Evolutionary conservation across 2,797 vertebrate genomes (phyloP).

Genomic region (Malacoctenus gilli): DNA sequence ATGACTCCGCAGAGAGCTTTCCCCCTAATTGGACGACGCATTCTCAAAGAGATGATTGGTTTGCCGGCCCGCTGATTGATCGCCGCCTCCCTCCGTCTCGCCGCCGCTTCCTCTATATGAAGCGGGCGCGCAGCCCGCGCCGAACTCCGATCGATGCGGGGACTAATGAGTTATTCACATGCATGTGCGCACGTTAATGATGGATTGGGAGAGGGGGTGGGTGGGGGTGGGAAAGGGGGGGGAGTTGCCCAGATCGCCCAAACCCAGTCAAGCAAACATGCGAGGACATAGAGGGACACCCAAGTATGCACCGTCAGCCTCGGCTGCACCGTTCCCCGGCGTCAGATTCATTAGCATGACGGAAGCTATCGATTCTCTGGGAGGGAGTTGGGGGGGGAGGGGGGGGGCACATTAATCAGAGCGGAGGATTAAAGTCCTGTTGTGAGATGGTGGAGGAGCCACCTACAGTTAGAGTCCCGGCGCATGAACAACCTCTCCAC

Average conservation of each 20-base stretch:
- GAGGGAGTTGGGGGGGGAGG: too few relatives aligned
- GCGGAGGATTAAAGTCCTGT: slow-evolving; percentile 37
- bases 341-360: slow-evolving; percentile 54
- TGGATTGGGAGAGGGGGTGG: slow-evolving; percentile 48
- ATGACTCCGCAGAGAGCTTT: slow-evolving; percentile 59
- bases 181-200: slow-evolving; percentile 60
- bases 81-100: slow-evolving; percentile 55
- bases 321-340: slow-evolving; percentile 3
- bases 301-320: slow-evolving; percentile 26
- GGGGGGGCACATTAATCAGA: slow-evolving; percentile 57
- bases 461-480: slow-evolving; percentile 33
- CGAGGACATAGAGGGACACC: slow-evolving; percentile 13
- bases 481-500: slow-evolving; percentile 18
- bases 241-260: slow-evolving; percentile 1
- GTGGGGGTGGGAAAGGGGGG: neutral
- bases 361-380: slow-evolving; percentile 41
- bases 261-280: slow-evolving; percentile 28
- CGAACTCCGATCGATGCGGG: slow-evolving; percentile 63
- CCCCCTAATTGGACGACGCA: slow-evolving; percentile 70
- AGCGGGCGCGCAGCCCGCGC: slow-evolving; percentile 33
- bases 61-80: slow-evolving; percentile 74
- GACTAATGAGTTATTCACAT: slow-evolving; percentile 75
- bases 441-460: slow-evolving; percentile 45
- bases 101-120: slow-evolving; percentile 51
- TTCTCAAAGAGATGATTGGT: slow-evolving; percentile 70